Base-by-base conservation (phyloP, 2,797 vertebrate species). In the Propithecus deckenii region DNA sequence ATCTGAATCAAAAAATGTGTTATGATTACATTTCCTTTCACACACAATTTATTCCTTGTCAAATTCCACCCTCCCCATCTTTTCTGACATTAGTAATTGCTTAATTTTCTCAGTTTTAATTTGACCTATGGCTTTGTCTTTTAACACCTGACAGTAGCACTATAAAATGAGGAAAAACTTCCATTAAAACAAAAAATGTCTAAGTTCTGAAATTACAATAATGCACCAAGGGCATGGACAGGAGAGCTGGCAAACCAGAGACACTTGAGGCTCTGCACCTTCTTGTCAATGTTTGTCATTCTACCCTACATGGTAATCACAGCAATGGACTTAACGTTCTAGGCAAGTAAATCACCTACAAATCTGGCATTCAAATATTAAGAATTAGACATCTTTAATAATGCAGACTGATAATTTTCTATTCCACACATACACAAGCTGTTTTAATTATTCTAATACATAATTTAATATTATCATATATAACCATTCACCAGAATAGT, bases 381-480 rank as follows among this genome's bases (percentile, higher is more conserved):
- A 17, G 55, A 57, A 35, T 57, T 74, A 74, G 9, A 52, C 25
- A 75, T 7, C 48, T 86, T 91, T 76, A 75, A 61, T 91, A 81
- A 50, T 65, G 14, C 85, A 80, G 15, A 80, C 93, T 52, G 13
- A 57, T 22, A 76, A 17, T 76, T 75, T 91, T 78, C 28, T 81
- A 48, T 81, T 81, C 48, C 18, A 69, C n/a, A 71, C 2, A 76
- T 78, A 65, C 55, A 61, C 38, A 89, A 67, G 9, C 23, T 65
- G 4, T 85, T 96, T 72, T 81, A 86, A 75, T 94, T 75, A 59
- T 74, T 80, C 38, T 93, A 79, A 94, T 69, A 90, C 18, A 81
- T 81, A 79, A 52, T 65, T 74, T 86, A 59, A 74, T n/a, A 50
- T 79, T 92, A 71, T 18, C n/a, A 61, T 72, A 71, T 72, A 61